Conservation (phyloP, 2,797 vertebrate genomes). For the Sciurus vulgaris region DNA sequence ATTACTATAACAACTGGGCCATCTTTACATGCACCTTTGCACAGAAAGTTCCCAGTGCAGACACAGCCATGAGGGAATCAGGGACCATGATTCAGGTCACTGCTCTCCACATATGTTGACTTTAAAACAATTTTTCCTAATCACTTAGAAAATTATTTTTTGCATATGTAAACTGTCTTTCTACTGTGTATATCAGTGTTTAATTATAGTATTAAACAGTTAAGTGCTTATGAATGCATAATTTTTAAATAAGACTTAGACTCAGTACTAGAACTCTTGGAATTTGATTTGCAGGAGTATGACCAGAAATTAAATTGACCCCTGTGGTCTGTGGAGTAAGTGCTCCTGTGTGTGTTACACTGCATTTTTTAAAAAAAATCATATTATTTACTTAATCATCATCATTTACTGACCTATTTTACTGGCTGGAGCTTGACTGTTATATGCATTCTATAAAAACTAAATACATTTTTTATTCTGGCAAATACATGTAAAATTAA, state of each 20-base stretch:
- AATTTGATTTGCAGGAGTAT: not conserved
- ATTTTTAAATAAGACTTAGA: slow-evolving; percentile 7
- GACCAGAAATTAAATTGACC: not conserved
- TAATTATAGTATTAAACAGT: not conserved
- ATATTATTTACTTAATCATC: no score
- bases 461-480: no score
- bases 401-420: no score
- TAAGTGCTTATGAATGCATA: not conserved
- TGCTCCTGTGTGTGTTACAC: not conserved
- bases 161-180: not conserved
- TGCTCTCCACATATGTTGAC: not conserved
- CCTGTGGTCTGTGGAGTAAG: not conserved
- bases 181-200: not conserved
- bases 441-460: no score
- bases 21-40: no score
- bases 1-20: no score
- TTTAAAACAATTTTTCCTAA: not conserved
- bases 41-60: no score
- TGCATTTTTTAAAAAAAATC: not conserved
- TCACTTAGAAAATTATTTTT: not conserved
- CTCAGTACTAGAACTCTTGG: not conserved
- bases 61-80: no score
- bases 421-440: no score
- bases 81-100: no score
- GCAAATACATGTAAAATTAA: no score